Percentiles rank a stretch among this genome's conserved stretches.
Conservation (phyloP, 2,888 invertebrate genomes). For the Melieria omissa region DNA sequence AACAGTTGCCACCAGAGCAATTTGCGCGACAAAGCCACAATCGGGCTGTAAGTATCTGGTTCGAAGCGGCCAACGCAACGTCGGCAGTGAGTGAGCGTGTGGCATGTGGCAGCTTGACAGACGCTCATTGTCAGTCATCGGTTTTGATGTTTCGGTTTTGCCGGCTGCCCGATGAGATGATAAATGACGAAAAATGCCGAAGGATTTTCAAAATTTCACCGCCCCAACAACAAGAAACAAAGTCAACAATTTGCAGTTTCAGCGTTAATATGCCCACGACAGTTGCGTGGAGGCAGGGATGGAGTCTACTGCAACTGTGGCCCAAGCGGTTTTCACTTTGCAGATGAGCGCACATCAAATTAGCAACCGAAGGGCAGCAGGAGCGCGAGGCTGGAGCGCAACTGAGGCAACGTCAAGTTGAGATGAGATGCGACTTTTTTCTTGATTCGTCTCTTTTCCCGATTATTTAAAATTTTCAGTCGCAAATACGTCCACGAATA, state of each 20-base stretch:
- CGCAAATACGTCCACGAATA: neutral
- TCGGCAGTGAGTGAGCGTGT: conserved; percentile 25
- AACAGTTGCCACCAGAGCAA: conserved; percentile 7
- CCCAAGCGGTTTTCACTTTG: neutral
- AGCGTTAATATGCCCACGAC: conserved; percentile 30
- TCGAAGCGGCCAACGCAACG: neutral
- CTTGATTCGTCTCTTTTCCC: neutral
- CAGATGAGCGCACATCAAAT: conserved; percentile 47
- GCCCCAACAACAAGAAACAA: conserved; percentile 41
- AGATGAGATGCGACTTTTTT: neutral
- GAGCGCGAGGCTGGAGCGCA: conserved; percentile 23
- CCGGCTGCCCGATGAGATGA: conserved; percentile 57
- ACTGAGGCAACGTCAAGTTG: neutral
- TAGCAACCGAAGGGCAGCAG: conserved; percentile 6
- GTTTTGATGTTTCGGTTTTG: conserved; percentile 47
- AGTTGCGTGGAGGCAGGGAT: too few species aligned
- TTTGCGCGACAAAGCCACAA: conserved; percentile 51
- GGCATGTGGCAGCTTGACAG: conserved; percentile 42
- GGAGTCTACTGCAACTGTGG: too few species aligned
- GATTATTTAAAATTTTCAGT: neutral
- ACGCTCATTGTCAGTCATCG: conserved; percentile 62
- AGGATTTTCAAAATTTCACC: conserved; percentile 63
- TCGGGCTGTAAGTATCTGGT: conserved; percentile 32
- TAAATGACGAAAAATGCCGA: conserved; percentile 67
- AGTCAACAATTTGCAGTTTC: too few species aligned